phyloP scores from a whole-genome alignment of 2,888 invertebrate species.

The Macrophya alboannulata region DNA sequence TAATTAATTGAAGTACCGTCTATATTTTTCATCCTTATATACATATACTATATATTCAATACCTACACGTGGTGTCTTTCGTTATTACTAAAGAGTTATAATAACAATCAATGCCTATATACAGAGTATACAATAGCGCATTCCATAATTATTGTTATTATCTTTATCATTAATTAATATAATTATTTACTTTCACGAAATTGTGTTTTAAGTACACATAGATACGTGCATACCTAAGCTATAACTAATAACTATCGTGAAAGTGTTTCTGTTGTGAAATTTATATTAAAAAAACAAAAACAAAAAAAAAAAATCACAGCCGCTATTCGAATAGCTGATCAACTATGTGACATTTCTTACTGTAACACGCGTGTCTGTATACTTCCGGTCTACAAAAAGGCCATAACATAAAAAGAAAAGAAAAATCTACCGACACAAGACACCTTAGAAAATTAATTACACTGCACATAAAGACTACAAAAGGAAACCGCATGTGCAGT shows the following conservation, averaged over 20 bases:
- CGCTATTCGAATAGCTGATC: constrained; percentile 11
- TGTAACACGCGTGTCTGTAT: no score
- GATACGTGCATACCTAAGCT: background rate
- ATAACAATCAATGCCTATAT: background rate
- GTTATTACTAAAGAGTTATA: no score
- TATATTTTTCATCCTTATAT: background rate
- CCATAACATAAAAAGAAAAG: background rate
- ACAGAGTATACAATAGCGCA: background rate
- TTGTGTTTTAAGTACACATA: background rate
- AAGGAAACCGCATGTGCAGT: constrained; percentile 1
- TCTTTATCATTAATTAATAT: no score
- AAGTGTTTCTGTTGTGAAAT: constrained; percentile 7
- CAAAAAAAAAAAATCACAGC: background rate
- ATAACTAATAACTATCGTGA: background rate
- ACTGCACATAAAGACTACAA: background rate
- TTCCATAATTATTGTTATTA: background rate
- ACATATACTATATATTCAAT: background rate
- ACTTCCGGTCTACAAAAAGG: background rate
- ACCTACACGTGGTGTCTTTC: background rate
- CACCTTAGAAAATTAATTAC: background rate
- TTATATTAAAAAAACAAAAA: background rate
- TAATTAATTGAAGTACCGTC: background rate
- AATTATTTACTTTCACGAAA: background rate
- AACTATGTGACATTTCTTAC: background rate
- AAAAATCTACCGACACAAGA: background rate